A percentile compares a stretch with the other conserved stretches of the same genome.
Evolutionary conservation across 2,888 invertebrate species (phyloP).

Genomic region (Ochlodes sylvanus): DNA sequence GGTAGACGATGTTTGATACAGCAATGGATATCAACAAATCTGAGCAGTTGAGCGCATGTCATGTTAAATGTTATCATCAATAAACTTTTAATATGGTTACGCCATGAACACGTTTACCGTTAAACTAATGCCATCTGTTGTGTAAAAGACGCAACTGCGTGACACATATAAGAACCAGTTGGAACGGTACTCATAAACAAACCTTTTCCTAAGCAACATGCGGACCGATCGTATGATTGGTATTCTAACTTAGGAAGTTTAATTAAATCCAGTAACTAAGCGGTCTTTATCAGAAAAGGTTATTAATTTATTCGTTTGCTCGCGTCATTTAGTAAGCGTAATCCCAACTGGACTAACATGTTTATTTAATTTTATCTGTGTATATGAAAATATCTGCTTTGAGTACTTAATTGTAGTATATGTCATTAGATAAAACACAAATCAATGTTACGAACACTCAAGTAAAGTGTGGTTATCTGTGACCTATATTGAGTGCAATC

Average conservation of each 20-base stretch:
- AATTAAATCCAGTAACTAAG: conserved; percentile 28
- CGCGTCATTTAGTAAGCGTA: conserved; percentile 56
- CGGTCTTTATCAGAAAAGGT: conserved; percentile 39
- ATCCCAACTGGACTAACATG: conserved; percentile 38
- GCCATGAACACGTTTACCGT: conserved; percentile 39
- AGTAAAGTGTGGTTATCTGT: conserved; percentile 49
- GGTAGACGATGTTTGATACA: too few species aligned
- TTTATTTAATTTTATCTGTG: conserved; percentile 19
- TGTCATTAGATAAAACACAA: conserved; percentile 43
- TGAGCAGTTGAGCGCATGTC: too few species aligned
- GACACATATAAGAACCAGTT: conserved; percentile 57
- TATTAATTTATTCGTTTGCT: conserved; percentile 25
- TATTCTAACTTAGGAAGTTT: conserved; percentile 4
- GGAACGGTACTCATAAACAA: conserved; percentile 57
- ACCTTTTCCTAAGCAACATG: conserved; percentile 46
- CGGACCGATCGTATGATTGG: background rate
- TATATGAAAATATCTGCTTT: conserved; percentile 10
- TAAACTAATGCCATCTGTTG: conserved; percentile 62
- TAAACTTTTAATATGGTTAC: conserved; percentile 4
- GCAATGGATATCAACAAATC: too few species aligned
- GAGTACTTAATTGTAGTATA: conserved; percentile 27
- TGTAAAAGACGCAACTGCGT: conserved; percentile 55
- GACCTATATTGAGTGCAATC: conserved; percentile 48
- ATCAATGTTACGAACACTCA: conserved; percentile 42
- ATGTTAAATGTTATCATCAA: too few species aligned